Evolutionary conservation across 2,888 invertebrate genomes (phyloP), one percentile per base, ranked within the genome.

Genomic region (Drosophila aldrichi): DNA sequence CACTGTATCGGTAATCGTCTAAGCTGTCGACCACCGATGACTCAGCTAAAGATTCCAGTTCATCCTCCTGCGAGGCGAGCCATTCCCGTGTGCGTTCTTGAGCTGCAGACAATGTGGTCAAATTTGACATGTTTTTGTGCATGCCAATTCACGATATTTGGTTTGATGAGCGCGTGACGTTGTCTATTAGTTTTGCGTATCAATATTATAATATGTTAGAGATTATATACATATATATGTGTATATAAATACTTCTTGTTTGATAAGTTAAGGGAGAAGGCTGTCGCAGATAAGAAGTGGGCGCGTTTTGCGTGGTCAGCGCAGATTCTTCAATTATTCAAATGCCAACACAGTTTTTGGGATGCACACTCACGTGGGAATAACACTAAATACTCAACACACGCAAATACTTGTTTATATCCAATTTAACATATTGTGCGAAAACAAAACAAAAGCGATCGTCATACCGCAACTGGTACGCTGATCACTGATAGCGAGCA

Each of bases 21-120:
- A 86, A 73, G 20, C 91, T 84, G 14, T 91, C 89, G 20, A 88
- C 83, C 12, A 91, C 80, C 4, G 89, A 90, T n/a, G 91, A 91
- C 9, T 88, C 89, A 2, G 83, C 87, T 10, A 91, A 66, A 0
- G 90, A 88, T 38, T 90, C 90, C 16, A 81, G 48, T 2, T 89
- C 88, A 46, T 74, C 79, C 55, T 74, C 56, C 55, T 82, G 88
- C 1, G 70, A 54, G 1, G 46, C 77, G 36, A 89, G 20, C 86
- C 86, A 86, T 55, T 81, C 79, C 2, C 70, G 62, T 2, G 89
- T 89, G 16, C 88, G 76, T 16, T 87, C 82, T 56, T 79, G 64
- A 8, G 67, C 69, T 16, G 71, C 34, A 25, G 70, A 34, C 18
- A 83, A 63, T 60, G 56, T 70, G 18, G 81, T 49, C 62, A 74